These are phyloP conservation scores for Drosophila tripunctata DNA, from an alignment of 2,888 invertebrate genomes.

Conservation along the genomic window DNA sequence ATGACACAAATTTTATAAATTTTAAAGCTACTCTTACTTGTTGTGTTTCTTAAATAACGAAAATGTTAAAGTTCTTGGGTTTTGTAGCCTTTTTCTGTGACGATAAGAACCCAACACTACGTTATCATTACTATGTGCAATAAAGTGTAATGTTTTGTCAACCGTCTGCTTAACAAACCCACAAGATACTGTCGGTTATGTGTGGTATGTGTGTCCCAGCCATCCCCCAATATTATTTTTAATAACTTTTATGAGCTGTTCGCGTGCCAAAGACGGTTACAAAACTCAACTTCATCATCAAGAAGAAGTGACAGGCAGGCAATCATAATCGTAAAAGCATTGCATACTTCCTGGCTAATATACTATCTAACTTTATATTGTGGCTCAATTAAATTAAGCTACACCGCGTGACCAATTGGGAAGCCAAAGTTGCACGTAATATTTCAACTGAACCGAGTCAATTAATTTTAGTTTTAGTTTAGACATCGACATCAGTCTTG, in stretches of 20 bases:
- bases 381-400: slow-evolving; percentile 52
- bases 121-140: slow-evolving; percentile 21
- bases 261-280: slow-evolving; percentile 44
- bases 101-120: slow-evolving; percentile 23
- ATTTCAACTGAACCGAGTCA: slow-evolving; percentile 15
- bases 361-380: neutral
- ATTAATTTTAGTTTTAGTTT: slow-evolving; percentile 33
- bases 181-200: slow-evolving; percentile 18
- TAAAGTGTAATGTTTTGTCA: slow-evolving; percentile 30
- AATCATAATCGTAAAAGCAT: slow-evolving; percentile 16
- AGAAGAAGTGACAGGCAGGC: slow-evolving; percentile 1
- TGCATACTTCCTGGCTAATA: slow-evolving; percentile 28
- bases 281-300: slow-evolving; percentile 13
- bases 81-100: neutral
- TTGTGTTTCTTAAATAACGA: no score
- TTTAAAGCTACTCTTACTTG: no score
- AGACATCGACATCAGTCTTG: neutral
- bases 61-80: neutral
- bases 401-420: slow-evolving; percentile 39
- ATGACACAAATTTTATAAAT: no score
- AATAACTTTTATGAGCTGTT: slow-evolving; percentile 60
- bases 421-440: slow-evolving; percentile 28
- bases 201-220: neutral
- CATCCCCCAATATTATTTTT: slow-evolving; percentile 36
- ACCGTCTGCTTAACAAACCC: slow-evolving; percentile 16